Evolutionary conservation across 1,140 invertebrate genomes (phyloP).

Genomic region (Drosophila rufa): DNA sequence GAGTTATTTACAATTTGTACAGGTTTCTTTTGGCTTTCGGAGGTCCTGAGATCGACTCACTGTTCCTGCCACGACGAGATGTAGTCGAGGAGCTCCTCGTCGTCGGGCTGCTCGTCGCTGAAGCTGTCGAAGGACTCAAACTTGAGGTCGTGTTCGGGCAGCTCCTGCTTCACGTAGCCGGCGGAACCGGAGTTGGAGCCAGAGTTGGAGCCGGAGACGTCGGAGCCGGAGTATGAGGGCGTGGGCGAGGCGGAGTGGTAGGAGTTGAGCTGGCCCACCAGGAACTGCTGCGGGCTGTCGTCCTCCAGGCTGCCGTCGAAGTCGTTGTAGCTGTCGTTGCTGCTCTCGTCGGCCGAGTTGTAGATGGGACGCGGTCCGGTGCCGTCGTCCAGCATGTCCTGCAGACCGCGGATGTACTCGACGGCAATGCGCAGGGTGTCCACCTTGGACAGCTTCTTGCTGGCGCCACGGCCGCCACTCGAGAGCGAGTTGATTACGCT

Average conservation of each 20-base stretch:
- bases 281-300: conserved; percentile 85
- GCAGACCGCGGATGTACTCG: conserved; percentile 96
- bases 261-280: conserved; percentile 18
- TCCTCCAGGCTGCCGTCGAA: conserved; percentile 78
- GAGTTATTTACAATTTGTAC: conserved; percentile 75
- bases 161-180: conserved; percentile 72
- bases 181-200: conserved; percentile 87
- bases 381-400: conserved; percentile 91
- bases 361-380: conserved; percentile 14
- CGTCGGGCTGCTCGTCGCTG: conserved; percentile 93
- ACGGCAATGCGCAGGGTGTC: conserved; percentile 97
- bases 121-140: conserved; percentile 91
- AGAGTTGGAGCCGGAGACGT: conserved; percentile 91
- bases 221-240: conserved; percentile 88
- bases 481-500: conserved; percentile 90
- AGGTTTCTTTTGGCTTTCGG: conserved; percentile 23
- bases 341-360: conserved; percentile 71
- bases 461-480: conserved; percentile 89
- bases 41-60: conserved; percentile 66
- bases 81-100: conserved; percentile 95
- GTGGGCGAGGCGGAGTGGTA: conserved; percentile 24
- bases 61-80: conserved; percentile 94
- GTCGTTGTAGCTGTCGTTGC: conserved; percentile 67
- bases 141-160: conserved; percentile 80
- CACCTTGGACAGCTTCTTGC: conserved; percentile 97